Evolutionary conservation across 2,113 vertebrate genomes (phyloP).

Genomic region (Glaucomys volans): DNA sequence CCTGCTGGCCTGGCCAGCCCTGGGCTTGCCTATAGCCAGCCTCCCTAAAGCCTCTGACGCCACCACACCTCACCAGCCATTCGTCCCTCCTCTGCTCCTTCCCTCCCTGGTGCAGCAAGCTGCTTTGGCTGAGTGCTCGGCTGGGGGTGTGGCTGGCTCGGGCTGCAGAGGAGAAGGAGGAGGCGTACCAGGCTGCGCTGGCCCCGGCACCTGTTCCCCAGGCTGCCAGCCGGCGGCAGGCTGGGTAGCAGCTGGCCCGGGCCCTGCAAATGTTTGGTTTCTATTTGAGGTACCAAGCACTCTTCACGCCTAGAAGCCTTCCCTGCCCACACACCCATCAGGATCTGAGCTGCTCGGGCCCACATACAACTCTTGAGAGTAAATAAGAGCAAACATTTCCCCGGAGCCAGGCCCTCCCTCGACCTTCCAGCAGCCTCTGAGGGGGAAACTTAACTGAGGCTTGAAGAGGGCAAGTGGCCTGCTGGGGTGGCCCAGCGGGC

Average conservation of each 20-base stretch:
- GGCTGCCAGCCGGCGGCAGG: neutral
- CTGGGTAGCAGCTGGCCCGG: conserved; percentile 55
- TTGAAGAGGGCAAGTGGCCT: neutral
- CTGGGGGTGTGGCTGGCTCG: neutral
- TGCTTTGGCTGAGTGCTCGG: neutral
- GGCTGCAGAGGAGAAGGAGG: neutral
- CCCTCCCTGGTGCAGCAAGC: neutral
- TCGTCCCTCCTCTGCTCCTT: neutral
- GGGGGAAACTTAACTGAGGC: neutral
- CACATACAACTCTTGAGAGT: neutral
- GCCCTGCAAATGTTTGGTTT: neutral
- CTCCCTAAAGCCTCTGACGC: neutral
- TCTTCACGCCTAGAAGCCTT: neutral
- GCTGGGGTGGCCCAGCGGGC: neutral
- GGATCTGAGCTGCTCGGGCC: neutral
- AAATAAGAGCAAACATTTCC: neutral
- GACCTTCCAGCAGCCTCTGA: accelerated
- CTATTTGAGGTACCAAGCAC: conserved; percentile 21
- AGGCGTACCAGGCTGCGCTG: neutral
- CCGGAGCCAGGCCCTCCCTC: neutral
- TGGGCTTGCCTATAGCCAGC: accelerated
- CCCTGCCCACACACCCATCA: neutral
- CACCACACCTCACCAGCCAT: accelerated
- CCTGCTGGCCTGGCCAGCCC: neutral
- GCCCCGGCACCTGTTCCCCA: conserved; percentile 45